Evolutionary conservation across 2,888 invertebrate species (phyloP).

Genomic region (Osedax frankpressi): DNA sequence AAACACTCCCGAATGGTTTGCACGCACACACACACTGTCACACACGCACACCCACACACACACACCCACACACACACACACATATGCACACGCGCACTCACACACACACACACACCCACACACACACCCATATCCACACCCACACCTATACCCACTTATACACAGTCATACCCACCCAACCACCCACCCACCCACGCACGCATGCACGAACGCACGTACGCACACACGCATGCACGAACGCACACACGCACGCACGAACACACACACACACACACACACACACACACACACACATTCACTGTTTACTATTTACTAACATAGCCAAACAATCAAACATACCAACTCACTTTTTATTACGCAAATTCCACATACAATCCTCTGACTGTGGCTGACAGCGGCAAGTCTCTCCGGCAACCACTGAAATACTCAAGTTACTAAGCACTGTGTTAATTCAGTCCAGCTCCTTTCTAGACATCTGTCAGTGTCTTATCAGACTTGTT

Average conservation of each 20-base stretch:
- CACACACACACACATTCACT: background rate
- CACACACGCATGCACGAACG: no score
- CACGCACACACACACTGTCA: background rate
- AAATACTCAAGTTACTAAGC: background rate
- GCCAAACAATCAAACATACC: background rate
- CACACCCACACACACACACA: no score
- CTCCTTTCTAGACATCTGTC: constrained; percentile 6
- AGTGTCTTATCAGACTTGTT: constrained; percentile 7
- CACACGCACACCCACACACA: no score
- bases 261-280: background rate
- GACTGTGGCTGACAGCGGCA: no score
- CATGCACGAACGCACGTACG: no score
- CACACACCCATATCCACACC: no score
- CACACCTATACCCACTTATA: background rate
- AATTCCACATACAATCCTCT: no score
- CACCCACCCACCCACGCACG: background rate
- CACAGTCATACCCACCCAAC: background rate
- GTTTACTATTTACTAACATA: background rate
- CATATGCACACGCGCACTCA: no score
- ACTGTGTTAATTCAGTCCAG: background rate
- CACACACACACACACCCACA: no score
- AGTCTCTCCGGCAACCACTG: no score
- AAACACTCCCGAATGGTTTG: background rate
- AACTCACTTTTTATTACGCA: no score
- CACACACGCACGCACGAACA: background rate